phyloP scores from a whole-genome alignment of 2,113 vertebrate genomes.

The Connochaetes taurinus region DNA sequence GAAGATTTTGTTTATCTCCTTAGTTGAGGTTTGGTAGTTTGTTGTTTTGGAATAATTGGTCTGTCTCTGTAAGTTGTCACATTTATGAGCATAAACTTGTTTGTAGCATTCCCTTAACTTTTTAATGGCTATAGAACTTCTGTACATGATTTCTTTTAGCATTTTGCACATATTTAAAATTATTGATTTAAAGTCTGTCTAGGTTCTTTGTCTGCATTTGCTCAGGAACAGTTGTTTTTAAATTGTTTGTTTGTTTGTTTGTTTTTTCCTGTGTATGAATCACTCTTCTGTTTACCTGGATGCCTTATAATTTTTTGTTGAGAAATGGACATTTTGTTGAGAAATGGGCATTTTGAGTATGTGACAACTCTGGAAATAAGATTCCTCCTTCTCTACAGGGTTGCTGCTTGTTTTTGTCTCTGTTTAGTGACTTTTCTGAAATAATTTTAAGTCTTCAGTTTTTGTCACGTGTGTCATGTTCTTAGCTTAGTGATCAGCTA shows the following conservation, averaged over 20 bases:
- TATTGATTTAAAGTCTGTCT: neutral
- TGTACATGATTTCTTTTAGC: neutral
- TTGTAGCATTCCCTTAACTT: neutral
- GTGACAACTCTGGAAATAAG: neutral
- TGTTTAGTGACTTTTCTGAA: neutral
- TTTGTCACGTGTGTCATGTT: neutral
- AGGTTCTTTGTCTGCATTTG: neutral
- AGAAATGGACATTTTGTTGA: neutral
- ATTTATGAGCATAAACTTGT: neutral
- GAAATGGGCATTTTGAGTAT: neutral
- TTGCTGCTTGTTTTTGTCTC: neutral
- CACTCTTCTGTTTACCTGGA: neutral
- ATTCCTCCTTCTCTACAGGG: neutral
- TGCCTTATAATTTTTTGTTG: neutral
- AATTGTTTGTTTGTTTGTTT: neutral
- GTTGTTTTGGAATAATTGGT: neutral
- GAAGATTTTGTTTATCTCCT: neutral
- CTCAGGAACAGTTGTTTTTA: neutral
- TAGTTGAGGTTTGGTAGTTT: neutral
- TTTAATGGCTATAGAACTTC: neutral
- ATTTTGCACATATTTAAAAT: neutral
- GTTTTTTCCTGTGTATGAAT: neutral
- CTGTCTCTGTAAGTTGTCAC: slow-evolving; percentile 1
- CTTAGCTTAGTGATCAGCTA: neutral
- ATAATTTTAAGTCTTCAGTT: neutral